Conservation (phyloP, 2,113 vertebrate genomes). For the Nothocercus julius region DNA sequence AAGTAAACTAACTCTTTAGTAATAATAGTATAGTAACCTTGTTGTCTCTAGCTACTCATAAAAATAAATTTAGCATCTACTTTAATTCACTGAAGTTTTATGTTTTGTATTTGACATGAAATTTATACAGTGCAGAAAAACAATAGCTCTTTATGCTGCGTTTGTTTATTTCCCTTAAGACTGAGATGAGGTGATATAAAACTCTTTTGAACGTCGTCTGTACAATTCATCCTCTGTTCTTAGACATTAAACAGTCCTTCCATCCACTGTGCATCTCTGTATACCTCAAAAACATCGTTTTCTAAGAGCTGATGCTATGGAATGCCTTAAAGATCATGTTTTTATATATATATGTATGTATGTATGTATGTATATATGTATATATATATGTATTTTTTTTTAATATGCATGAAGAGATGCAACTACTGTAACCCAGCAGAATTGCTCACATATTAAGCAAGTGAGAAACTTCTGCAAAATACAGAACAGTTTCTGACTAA, state of each 20-base stretch:
- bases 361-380: no score
- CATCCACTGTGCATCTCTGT: not conserved
- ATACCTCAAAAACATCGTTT: not conserved
- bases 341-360: not conserved
- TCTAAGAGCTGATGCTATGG: not conserved
- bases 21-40: not conserved
- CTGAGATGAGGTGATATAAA: not conserved
- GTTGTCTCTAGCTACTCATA: not conserved
- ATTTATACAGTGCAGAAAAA: not conserved
- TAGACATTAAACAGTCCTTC: not conserved
- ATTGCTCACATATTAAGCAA: not conserved
- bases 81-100: not conserved
- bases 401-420: not conserved
- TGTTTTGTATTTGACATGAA: not conserved
- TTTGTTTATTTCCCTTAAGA: not conserved
- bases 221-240: not conserved
- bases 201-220: not conserved
- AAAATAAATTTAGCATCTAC: not conserved
- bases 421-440: not conserved
- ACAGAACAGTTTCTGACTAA: not conserved
- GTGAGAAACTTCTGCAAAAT: not conserved
- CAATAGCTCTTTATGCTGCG: not conserved
- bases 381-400: no score
- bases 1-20: not conserved
- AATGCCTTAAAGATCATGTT: not conserved